These are phyloP conservation scores for Ichneumoninae sp. DNA, from an alignment of 2,888 invertebrate species.

Conservation along the genomic window DNA sequence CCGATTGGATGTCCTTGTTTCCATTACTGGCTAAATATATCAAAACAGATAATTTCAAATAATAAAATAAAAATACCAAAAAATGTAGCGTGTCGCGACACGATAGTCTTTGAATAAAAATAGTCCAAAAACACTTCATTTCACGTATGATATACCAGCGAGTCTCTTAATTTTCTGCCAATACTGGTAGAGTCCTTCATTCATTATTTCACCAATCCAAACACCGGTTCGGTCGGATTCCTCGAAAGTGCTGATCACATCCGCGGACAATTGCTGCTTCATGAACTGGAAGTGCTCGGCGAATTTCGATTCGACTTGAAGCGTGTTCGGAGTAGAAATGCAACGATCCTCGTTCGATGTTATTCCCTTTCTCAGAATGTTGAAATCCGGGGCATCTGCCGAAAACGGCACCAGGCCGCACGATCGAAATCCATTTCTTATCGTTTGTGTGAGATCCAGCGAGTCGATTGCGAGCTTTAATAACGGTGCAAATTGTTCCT, in stretches of 20 bases:
- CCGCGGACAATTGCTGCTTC: conserved; percentile 11
- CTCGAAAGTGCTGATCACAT: conserved; percentile 24
- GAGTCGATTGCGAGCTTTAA: conserved; percentile 70
- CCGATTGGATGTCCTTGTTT: too few species aligned
- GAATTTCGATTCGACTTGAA: conserved; percentile 1
- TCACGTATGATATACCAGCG: conserved; percentile 11
- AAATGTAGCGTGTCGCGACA: too few species aligned
- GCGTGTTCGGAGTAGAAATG: not conserved
- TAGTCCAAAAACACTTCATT: conserved; percentile 8
- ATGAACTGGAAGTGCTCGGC: conserved; percentile 21
- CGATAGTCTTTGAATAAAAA: not conserved
- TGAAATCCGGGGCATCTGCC: conserved; percentile 56
- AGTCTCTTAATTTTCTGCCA: conserved; percentile 26
- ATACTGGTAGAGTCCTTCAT: conserved; percentile 36
- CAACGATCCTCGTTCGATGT: not conserved
- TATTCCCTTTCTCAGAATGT: conserved; percentile 41
- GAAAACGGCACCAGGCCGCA: conserved; percentile 72
- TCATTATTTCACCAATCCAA: conserved; percentile 18
- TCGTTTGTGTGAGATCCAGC: conserved; percentile 57
- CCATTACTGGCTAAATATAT: too few species aligned
- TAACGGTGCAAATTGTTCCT: conserved; percentile 73
- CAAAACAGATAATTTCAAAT: too few species aligned
- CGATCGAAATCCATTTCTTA: conserved; percentile 73
- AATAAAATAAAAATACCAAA: too few species aligned
- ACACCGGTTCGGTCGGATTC: conserved; percentile 21